Percentiles rank a stretch among this genome's conserved stretches.
These are phyloP conservation scores for Andrena chrysosceles DNA, from an alignment of 2,888 invertebrate species.

Conservation along the genomic window DNA sequence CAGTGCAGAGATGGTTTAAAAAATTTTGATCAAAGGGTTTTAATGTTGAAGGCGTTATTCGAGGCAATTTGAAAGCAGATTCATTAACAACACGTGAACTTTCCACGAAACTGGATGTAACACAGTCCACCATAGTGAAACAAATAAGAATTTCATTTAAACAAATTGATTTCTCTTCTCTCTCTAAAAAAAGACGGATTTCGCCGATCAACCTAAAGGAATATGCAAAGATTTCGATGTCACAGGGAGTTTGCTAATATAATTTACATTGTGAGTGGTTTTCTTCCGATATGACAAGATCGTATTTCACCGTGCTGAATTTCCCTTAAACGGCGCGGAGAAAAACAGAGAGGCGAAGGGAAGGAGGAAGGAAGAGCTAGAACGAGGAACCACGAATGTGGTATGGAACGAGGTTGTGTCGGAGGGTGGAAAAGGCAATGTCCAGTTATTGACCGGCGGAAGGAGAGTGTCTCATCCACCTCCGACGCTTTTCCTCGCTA, in stretches of 20 bases:
- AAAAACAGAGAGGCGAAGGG: conserved; percentile 10
- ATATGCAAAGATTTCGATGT: background rate
- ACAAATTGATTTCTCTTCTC: too few relatives aligned
- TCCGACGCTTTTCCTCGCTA: conserved; percentile 63
- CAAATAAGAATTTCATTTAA: too few relatives aligned
- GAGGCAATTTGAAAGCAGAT: too few relatives aligned
- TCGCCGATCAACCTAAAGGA: background rate
- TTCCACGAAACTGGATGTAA: too few relatives aligned
- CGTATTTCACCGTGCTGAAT: conserved; percentile 40
- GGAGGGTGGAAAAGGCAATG: conserved; percentile 75
- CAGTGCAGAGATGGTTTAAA: too few relatives aligned
- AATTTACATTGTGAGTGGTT: background rate
- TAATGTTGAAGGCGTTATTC: too few relatives aligned
- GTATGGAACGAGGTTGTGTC: conserved; percentile 56
- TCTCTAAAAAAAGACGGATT: too few relatives aligned
- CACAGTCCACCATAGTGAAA: too few relatives aligned
- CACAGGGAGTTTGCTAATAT: background rate
- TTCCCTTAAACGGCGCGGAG: conserved; percentile 13
- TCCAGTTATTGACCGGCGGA: conserved; percentile 84
- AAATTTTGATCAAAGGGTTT: too few relatives aligned
- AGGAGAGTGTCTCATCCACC: conserved; percentile 73
- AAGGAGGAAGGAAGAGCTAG: conserved; percentile 19
- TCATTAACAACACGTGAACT: too few relatives aligned
- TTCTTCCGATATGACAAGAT: conserved; percentile 30
- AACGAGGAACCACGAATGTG: conserved; percentile 37